These are phyloP conservation scores for Esox lucius DNA, from an alignment of 2,797 vertebrate genomes.

Conservation along the genomic window DNA sequence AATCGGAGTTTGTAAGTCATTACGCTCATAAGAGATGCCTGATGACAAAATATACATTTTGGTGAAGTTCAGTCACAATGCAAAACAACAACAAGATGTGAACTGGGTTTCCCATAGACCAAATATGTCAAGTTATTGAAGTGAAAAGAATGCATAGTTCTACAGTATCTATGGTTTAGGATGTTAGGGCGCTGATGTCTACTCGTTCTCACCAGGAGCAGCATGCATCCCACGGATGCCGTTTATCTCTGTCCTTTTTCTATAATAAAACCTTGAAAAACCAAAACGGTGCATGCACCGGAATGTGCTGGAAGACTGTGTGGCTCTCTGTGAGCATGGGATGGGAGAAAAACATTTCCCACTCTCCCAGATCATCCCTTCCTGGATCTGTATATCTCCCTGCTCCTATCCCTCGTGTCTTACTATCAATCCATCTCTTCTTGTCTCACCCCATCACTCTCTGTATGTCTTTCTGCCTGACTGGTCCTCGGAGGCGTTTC, in stretches of 20 bases:
- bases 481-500: constrained; percentile 53
- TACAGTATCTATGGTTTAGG: too few relatives aligned
- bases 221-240: too few relatives aligned
- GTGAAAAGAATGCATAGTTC: too few relatives aligned
- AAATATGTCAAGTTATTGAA: too few relatives aligned
- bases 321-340: constrained; percentile 20
- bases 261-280: background rate
- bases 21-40: too few relatives aligned
- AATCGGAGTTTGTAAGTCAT: too few relatives aligned
- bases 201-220: too few relatives aligned
- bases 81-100: too few relatives aligned
- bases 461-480: constrained; percentile 7
- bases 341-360: constrained; percentile 10
- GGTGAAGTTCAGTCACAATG: too few relatives aligned
- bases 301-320: background rate
- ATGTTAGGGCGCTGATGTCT: too few relatives aligned
- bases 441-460: background rate
- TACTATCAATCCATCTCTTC: background rate
- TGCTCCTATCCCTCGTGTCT: constrained; percentile 7
- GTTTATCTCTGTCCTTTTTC: background rate
- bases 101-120: too few relatives aligned
- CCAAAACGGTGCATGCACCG: constrained; percentile 1
- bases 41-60: too few relatives aligned
- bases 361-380: constrained; percentile 9
- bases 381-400: constrained; percentile 11